These are phyloP conservation scores for Pipistrellus kuhlii DNA, from an alignment of 2,797 vertebrate genomes.

Conservation along the genomic window DNA sequence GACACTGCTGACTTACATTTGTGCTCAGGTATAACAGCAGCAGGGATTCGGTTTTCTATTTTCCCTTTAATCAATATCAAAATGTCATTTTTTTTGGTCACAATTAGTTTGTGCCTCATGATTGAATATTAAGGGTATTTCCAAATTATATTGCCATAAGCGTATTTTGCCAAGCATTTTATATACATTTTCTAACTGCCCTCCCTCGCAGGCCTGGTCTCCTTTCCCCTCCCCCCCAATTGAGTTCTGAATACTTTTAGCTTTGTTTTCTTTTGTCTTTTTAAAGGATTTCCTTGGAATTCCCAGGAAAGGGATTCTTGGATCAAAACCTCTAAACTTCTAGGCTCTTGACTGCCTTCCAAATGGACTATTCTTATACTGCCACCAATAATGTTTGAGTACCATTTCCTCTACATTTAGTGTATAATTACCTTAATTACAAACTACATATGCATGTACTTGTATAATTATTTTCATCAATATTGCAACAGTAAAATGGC, in stretches of 20 bases:
- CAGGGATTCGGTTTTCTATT: neutral
- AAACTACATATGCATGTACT: no score
- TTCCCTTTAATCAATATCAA: neutral
- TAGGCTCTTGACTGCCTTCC: neutral
- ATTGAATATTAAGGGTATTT: conserved; percentile 11
- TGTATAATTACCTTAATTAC: neutral
- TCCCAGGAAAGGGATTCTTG: neutral
- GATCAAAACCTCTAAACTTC: neutral
- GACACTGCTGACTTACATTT: neutral
- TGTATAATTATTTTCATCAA: conserved; percentile 9
- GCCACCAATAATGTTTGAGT: neutral
- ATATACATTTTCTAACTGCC: no score
- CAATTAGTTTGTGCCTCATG: neutral
- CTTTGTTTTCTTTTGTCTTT: conserved; percentile 30
- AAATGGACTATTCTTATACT: neutral
- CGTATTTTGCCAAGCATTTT: neutral
- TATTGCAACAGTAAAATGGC: neutral
- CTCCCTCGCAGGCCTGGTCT: no score
- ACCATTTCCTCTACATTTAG: neutral
- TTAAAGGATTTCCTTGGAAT: conserved; percentile 55
- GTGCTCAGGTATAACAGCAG: neutral
- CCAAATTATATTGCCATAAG: conserved; percentile 17
- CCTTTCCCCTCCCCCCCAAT: no score
- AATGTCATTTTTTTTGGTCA: neutral
- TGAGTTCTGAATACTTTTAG: neutral